Evolutionary conservation across 2,113 vertebrate genomes (phyloP), one percentile per base, ranked within the genome.

Genomic region (Narcine bancroftii): DNA sequence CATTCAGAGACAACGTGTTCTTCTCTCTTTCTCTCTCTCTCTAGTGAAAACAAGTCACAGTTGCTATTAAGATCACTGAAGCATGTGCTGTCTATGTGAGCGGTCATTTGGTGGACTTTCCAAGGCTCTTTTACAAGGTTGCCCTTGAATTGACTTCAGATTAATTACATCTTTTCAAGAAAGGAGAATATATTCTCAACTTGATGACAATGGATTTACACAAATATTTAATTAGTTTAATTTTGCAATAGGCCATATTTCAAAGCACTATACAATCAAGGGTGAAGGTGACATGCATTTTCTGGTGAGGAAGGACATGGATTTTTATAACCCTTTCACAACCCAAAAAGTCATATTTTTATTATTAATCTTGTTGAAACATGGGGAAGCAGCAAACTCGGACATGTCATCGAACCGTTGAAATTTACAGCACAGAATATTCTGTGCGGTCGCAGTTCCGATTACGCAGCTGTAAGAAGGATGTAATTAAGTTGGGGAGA

Each of bases 101-200:
- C 42, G 87, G 87, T 66, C 65, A 89, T 89, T 89, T 89, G 63
- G 60, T 66, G 26, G 87, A 66, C 42, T 89, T 39, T 42, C 21
- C 15, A 39, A 79, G 76, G 21, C 76, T 47, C 39, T 79, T 26
- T 66, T 36, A 89, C 39, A 66, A 63, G 19, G 21, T n/a, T 89
- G 87, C 87, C 36, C 87, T 89, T 89, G 87, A 66, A 89, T 45
- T 89, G 87, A 89, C 87, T 26, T 89, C 87, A 63, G 63, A 89
- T 66, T 66, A 89, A 89, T 66, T 89, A 45, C 24, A 42, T 42
- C 36, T 89, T 89, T 66, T 89, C 42, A 6, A 42, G 87, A 45
- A 29, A n/a, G 6, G 60, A 36, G 36, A 45, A 89, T 65, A 66
- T 45, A 66, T 42, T 21, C 21, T 66, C n/a, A n/a, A 66, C 21